Evolutionary conservation across 2,113 vertebrate species (phyloP).

Genomic region (Chionodraco myersi): DNA sequence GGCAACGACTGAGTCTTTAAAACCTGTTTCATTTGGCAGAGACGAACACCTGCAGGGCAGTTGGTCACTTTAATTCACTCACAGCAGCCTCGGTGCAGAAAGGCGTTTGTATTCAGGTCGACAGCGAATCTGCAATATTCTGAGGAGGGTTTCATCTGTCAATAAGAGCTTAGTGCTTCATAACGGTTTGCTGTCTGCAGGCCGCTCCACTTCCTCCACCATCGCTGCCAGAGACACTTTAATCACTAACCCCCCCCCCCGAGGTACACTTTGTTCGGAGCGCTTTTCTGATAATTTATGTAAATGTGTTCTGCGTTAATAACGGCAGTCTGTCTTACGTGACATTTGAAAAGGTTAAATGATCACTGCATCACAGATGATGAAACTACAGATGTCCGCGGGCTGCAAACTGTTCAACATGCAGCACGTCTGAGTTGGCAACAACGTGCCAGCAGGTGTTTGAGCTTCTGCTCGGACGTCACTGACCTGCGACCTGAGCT

Average conservation of each 20-base stretch:
- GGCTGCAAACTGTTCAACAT: slow-evolving; percentile 1
- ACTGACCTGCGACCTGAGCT: too few species aligned
- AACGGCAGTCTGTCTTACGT: slow-evolving; percentile 11
- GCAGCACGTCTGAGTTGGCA: too few species aligned
- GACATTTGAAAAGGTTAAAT: slow-evolving; percentile 53
- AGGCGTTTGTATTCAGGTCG: slow-evolving; percentile 18
- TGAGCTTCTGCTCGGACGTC: too few species aligned
- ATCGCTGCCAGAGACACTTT: not conserved
- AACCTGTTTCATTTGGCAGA: not conserved
- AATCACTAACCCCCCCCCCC: too few species aligned
- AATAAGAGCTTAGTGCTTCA: slow-evolving; percentile 30
- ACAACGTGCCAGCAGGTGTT: too few species aligned
- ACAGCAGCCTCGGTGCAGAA: not conserved
- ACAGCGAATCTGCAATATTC: not conserved
- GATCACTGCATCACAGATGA: slow-evolving; percentile 13
- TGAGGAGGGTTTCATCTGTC: not conserved
- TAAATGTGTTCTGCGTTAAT: slow-evolving; percentile 31
- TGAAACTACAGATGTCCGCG: slow-evolving; percentile 17
- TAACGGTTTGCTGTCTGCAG: slow-evolving; percentile 8
- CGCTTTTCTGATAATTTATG: slow-evolving; percentile 21
- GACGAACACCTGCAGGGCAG: not conserved
- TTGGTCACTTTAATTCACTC: slow-evolving; percentile 21
- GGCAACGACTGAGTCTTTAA: not conserved
- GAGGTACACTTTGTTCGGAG: slow-evolving; percentile 2
- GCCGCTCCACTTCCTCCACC: not conserved